These are phyloP conservation scores for Lutra lutra DNA, from an alignment of 2,797 vertebrate genomes.

Conservation along the genomic window DNA sequence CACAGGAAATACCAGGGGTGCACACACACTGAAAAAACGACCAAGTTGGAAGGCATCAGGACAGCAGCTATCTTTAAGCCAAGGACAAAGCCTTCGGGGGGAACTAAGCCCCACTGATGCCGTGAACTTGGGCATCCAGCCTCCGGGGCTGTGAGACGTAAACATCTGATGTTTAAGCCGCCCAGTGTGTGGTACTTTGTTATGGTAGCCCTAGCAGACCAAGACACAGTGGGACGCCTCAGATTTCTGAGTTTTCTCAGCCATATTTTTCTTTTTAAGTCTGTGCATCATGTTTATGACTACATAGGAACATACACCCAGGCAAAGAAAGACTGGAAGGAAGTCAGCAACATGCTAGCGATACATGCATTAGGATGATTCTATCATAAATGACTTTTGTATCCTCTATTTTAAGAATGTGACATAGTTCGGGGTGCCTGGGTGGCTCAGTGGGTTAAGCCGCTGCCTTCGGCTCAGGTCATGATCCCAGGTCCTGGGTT, in stretches of 20 bases:
- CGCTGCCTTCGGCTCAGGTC: too few relatives aligned
- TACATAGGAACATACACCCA: neutral
- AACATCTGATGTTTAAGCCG: neutral
- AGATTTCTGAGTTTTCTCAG: neutral
- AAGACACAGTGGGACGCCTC: neutral
- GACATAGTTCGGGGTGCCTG: neutral
- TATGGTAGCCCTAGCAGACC: neutral
- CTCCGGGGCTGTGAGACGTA: neutral
- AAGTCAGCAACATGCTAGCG: neutral
- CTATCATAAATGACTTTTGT: neutral
- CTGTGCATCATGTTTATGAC: neutral
- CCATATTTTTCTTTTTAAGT: neutral
- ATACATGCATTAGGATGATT: neutral
- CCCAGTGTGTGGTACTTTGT: neutral
- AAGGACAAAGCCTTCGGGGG: neutral
- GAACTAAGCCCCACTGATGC: neutral
- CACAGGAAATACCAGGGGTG: neutral
- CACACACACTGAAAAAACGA: neutral
- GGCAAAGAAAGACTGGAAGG: neutral
- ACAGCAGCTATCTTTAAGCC: neutral
- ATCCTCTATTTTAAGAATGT: neutral
- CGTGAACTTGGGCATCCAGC: neutral
- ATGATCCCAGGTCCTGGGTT: too few relatives aligned
- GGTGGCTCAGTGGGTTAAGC: too few relatives aligned
- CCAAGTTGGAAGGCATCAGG: neutral